Conservation (phyloP, 2,113 vertebrate species). For the Anas platyrhynchos region DNA sequence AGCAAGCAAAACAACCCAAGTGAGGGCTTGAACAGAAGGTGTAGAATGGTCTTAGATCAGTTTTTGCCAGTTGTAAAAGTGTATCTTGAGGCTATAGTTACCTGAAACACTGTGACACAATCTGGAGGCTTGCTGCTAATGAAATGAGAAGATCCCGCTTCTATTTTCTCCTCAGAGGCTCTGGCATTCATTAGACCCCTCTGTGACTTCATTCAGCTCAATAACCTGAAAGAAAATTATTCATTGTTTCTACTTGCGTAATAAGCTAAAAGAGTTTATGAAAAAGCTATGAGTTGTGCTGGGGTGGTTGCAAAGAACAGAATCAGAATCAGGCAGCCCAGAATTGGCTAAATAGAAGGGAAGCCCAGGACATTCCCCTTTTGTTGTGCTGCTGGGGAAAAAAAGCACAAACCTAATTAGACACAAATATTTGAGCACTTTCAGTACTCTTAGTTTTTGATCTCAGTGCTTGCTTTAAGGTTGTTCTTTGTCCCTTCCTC, state of each 20-base stretch:
- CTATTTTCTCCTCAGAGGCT: not conserved
- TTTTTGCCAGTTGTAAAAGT: not conserved
- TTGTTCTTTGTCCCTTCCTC: not conserved
- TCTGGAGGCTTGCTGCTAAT: not conserved
- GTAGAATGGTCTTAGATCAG: not conserved
- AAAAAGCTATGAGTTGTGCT: not conserved
- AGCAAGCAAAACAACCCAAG: not conserved
- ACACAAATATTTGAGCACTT: not conserved
- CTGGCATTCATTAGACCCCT: not conserved
- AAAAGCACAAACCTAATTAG: not conserved
- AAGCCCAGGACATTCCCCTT: not conserved
- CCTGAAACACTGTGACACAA: not conserved
- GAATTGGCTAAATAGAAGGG: not conserved
- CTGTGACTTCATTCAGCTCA: not conserved
- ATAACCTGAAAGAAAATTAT: not conserved
- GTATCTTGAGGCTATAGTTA: not conserved
- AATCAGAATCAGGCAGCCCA: not conserved
- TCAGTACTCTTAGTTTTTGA: not conserved
- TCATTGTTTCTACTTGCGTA: not conserved
- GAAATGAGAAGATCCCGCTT: not conserved
- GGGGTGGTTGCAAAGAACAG: not conserved
- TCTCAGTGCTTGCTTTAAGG: not conserved
- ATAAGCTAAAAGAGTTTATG: not conserved
- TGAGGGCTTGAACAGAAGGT: not conserved
- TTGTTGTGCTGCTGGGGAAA: not conserved